These are phyloP conservation scores for Anas flavirostris DNA, from an alignment of 2,797 vertebrate genomes.

Conservation along the genomic window DNA sequence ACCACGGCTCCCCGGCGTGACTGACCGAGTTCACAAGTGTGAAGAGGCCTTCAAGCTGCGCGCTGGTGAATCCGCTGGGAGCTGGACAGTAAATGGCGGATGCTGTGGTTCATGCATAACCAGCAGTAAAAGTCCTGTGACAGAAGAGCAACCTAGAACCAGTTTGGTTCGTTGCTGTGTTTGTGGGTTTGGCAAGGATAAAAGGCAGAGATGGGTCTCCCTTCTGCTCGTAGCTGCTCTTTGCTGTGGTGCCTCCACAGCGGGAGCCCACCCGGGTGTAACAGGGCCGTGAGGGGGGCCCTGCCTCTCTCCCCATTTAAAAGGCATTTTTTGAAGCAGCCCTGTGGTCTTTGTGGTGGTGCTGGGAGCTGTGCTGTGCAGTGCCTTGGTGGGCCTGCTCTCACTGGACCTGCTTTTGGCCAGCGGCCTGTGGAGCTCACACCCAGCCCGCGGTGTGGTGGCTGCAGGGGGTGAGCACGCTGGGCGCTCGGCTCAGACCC, in stretches of 20 bases:
- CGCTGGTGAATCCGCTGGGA: neutral
- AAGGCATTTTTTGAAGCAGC: neutral
- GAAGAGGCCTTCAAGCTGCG: neutral
- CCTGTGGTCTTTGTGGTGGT: neutral
- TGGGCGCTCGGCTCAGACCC: neutral
- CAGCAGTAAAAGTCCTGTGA: conserved; percentile 41
- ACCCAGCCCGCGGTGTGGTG: neutral
- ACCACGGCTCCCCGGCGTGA: neutral
- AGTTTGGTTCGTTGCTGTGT: conserved; percentile 38
- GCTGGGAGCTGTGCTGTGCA: neutral
- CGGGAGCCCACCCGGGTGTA: neutral
- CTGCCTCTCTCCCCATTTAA: neutral
- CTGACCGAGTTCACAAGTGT: neutral
- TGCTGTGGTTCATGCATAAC: conserved; percentile 23
- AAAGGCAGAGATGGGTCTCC: neutral
- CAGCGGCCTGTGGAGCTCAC: neutral
- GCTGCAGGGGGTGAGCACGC: neutral
- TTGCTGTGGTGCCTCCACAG: neutral
- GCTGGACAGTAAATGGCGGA: neutral
- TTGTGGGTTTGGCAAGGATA: neutral
- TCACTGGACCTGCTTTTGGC: fast-evolving
- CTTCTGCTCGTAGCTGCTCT: neutral
- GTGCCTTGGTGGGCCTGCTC: neutral
- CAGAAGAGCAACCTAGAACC: conserved; percentile 8
- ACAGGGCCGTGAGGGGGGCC: neutral